phyloP scores from a whole-genome alignment of 2,797 vertebrate species.

The Aldrovandia affinis region DNA sequence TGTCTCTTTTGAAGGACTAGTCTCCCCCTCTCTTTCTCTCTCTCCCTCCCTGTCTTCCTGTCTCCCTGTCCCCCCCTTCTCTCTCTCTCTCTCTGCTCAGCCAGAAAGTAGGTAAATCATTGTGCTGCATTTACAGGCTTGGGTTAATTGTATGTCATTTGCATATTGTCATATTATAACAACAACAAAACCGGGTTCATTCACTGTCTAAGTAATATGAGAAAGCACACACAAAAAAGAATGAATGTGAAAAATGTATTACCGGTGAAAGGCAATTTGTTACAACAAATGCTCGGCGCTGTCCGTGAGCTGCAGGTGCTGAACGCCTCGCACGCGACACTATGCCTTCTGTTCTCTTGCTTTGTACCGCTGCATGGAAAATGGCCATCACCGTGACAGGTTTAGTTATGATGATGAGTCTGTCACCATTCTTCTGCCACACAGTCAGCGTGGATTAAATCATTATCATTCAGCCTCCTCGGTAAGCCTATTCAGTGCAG shows the following conservation, averaged over 20 bases:
- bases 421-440: not conserved
- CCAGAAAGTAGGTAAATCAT: not conserved
- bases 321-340: not conserved
- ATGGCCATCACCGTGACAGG: not conserved
- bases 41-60: too few species aligned
- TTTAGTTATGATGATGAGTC: not conserved
- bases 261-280: not conserved
- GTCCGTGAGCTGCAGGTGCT: not conserved
- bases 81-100: constrained; percentile 1
- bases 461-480: not conserved
- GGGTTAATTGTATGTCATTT: too few species aligned
- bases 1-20: too few species aligned
- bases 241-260: not conserved
- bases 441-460: not conserved
- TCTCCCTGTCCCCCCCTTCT: too few species aligned
- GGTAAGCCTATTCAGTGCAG: not conserved
- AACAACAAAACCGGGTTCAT: too few species aligned
- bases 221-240: not conserved
- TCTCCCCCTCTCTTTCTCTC: constrained; percentile 6
- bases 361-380: not conserved
- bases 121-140: too few species aligned
- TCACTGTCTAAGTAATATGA: not conserved
- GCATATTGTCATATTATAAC: too few species aligned
- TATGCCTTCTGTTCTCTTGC: not conserved
- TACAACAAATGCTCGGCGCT: not conserved